Evolutionary conservation across 2,113 vertebrate species (phyloP).

Genomic region (Turnix velox): DNA sequence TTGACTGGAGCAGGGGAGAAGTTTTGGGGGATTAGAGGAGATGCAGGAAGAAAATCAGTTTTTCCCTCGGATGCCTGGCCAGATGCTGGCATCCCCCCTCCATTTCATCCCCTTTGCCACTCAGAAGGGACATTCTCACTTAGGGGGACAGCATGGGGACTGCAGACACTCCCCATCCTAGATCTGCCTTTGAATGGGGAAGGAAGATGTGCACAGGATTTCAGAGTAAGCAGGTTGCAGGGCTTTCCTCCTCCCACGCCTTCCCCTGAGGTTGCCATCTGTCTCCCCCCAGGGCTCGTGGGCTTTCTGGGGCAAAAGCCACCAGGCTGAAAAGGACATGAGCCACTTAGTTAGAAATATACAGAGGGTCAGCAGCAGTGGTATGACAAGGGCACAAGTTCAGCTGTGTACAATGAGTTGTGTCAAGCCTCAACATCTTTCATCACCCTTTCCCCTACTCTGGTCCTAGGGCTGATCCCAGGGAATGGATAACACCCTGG

Average conservation of each 20-base stretch:
- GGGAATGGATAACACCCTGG: not conserved
- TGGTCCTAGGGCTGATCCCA: not conserved
- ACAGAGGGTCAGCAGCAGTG: not conserved
- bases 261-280: not conserved
- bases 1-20: rapidly evolving
- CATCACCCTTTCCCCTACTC: not conserved
- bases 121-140: not conserved
- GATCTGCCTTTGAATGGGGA: not conserved
- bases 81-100: not conserved
- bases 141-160: rapidly evolving
- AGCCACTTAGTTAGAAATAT: not conserved
- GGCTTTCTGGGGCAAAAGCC: not conserved
- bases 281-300: rapidly evolving
- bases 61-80: not conserved
- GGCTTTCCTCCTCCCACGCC: not conserved
- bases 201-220: rapidly evolving
- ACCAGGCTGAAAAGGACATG: rapidly evolving
- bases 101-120: not conserved
- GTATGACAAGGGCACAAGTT: not conserved
- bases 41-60: not conserved
- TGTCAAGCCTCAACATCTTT: not conserved
- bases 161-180: not conserved
- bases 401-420: rapidly evolving
- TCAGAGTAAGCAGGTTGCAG: rapidly evolving
- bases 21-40: not conserved